These are phyloP conservation scores for Acheta domesticus DNA, from an alignment of 2,888 invertebrate genomes.

Conservation along the genomic window DNA sequence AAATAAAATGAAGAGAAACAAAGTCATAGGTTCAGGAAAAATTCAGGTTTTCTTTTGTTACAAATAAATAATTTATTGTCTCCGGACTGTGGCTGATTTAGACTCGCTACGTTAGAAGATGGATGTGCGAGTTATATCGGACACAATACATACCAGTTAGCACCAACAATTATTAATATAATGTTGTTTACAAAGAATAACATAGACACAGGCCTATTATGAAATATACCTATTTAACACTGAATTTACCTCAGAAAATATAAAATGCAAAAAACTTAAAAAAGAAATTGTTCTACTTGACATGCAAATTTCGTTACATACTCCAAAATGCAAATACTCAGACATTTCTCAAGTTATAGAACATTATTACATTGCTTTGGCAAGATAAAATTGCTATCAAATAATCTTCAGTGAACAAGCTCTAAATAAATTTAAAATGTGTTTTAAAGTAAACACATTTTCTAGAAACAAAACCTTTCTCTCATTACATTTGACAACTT, in stretches of 20 bases:
- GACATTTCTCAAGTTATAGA: background rate
- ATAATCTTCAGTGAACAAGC: background rate
- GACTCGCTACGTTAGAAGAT: conserved; percentile 24
- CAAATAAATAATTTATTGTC: conserved; percentile 37
- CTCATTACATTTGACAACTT: too few species aligned
- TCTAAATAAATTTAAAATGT: background rate
- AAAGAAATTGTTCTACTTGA: conserved; percentile 30
- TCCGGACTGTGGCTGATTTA: conserved; percentile 29
- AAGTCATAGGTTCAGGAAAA: too few species aligned
- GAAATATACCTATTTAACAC: conserved; percentile 9
- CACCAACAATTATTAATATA: conserved; percentile 26
- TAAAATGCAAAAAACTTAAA: conserved; percentile 28
- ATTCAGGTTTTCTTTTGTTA: background rate
- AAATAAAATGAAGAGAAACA: too few species aligned
- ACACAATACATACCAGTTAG: conserved; percentile 25
- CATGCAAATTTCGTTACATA: background rate
- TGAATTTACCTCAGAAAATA: conserved; percentile 11
- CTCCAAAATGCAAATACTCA: background rate
- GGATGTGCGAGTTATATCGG: conserved; percentile 21
- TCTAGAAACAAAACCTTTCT: background rate
- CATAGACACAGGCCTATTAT: background rate
- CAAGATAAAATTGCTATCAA: conserved; percentile 1
- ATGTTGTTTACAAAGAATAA: conserved; percentile 18
- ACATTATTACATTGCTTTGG: background rate
- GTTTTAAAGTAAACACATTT: background rate